These are phyloP conservation scores for Drosophila subpulchrella DNA, from an alignment of 1,140 invertebrate genomes.

Conservation along the genomic window DNA sequence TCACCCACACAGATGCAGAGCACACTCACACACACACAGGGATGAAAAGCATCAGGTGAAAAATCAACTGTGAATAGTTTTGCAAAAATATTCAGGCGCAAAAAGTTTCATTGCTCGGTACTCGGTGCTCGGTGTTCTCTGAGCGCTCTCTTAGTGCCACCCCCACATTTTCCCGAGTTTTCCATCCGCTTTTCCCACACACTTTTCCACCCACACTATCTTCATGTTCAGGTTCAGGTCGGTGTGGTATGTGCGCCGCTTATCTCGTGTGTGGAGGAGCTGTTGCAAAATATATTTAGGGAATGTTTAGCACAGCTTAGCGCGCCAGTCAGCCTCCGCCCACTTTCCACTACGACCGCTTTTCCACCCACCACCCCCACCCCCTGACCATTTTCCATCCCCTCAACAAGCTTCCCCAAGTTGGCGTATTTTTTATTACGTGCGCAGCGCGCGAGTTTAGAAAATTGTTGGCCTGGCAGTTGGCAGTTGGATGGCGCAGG, in stretches of 20 bases:
- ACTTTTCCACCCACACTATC: conserved; percentile 15
- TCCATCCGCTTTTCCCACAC: not conserved
- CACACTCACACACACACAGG: conserved; percentile 15
- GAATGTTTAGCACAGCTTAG: conserved; percentile 82
- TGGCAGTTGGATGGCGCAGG: conserved; percentile 29
- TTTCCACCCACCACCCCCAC: not conserved
- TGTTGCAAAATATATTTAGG: conserved; percentile 82
- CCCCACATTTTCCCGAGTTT: not conserved
- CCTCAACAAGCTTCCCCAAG: conserved; percentile 15
- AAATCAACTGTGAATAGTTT: conserved; percentile 83
- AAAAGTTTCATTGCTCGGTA: conserved; percentile 75
- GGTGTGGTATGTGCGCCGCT: conserved; percentile 64
- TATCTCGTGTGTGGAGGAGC: conserved; percentile 67
- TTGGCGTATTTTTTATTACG: conserved; percentile 55
- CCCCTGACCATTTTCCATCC: conserved; percentile 1
- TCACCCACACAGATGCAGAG: conserved; percentile 19
- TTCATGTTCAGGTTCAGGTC: conserved; percentile 49
- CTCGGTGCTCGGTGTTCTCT: conserved; percentile 31
- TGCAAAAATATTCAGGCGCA: conserved; percentile 77
- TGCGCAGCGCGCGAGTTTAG: conserved; percentile 70
- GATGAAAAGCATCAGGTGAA: conserved; percentile 80
- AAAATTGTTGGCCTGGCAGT: conserved; percentile 75
- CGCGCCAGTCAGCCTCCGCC: conserved; percentile 48
- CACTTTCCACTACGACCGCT: not conserved
- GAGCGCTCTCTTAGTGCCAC: conserved; percentile 26